Evolutionary conservation across 2,888 invertebrate species (phyloP).

Genomic region (Callyntrura sp.): DNA sequence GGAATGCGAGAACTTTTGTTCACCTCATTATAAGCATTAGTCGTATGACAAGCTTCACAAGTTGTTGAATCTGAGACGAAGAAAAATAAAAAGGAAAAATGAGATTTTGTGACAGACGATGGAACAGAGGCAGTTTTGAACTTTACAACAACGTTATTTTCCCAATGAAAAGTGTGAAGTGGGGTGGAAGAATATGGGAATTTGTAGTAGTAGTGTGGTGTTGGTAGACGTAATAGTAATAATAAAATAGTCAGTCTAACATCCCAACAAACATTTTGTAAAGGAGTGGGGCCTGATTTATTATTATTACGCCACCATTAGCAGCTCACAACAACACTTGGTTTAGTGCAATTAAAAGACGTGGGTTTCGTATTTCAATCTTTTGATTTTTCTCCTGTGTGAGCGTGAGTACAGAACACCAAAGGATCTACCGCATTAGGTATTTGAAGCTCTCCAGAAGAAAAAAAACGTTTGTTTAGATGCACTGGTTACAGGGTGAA

Average conservation of each 20-base stretch:
- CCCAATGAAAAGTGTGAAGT: conserved; percentile 29
- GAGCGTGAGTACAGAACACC: not conserved
- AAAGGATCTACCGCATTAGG: not conserved
- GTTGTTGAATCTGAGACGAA: conserved; percentile 61
- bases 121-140: conserved; percentile 52
- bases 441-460: too few relatives aligned
- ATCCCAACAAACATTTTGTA: conserved; percentile 17
- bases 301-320: conserved; percentile 71
- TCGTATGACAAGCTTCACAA: conserved; percentile 69
- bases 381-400: conserved; percentile 25
- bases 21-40: conserved; percentile 75
- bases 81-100: conserved; percentile 54
- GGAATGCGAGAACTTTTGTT: conserved; percentile 70
- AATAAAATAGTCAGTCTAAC: conserved; percentile 3
- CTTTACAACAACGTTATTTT: conserved; percentile 42
- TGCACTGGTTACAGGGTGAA: not conserved
- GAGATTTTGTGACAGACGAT: conserved; percentile 61
- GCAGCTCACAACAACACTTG: conserved; percentile 71
- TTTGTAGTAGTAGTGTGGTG: too few relatives aligned
- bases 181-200: not conserved
- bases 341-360: conserved; percentile 67
- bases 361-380: conserved; percentile 61
- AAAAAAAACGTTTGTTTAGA: not conserved
- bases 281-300: conserved; percentile 67
- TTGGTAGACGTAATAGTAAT: not conserved